Base-by-base conservation (phyloP, 2,113 vertebrate genomes). In the Callipepla californica region DNA sequence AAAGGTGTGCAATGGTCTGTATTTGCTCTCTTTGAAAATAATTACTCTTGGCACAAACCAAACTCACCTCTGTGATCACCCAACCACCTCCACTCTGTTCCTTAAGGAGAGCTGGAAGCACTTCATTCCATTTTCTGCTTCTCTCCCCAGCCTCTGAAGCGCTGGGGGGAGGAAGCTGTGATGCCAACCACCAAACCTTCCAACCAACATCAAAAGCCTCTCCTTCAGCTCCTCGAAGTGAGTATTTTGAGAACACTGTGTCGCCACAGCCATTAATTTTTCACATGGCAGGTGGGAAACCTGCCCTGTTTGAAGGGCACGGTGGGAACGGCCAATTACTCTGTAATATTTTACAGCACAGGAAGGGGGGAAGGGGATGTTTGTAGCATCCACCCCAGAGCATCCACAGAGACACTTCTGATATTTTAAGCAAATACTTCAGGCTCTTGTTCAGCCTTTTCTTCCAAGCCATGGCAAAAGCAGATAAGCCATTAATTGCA, bases 401-500 rank as follows among this genome's bases (percentile, higher is more conserved):
- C 40, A 70, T 42, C 23, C 77, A 87, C 53, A 85, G 22, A 57
- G 80, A 78, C 74, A 22, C 40, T 87, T 48, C 53, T 62, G 91
- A 9, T 94, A 94, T 94, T 97, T 95, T 62, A 95, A 87, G 79
- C 45, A 77, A 63, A 72, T n/a, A 79, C 74, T 87, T 58, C 61
- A 65, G 90, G 63, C 53, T 80, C 66, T 78, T 50, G 30, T 90
- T 68, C 18, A 2, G 59, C 42, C 47, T 94, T 81, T 89, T 74
- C 55, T 80, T 88, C 72, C 75, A 51, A 32, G 11, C 65, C 47
- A 61, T 2, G 6, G 55, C 44, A 92, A 85, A 95, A 94, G 88
- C 88, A 91, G 83, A 92, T 78, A 93, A 76, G 85, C 38, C 95
- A 89, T 84, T 96, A 93, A 93, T 67, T 92, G 80, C 81, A 80